A percentile compares a stretch with the other conserved stretches of the same genome.
These are phyloP conservation scores for Graphium colonna DNA, from an alignment of 2,888 invertebrate genomes.

Conservation along the genomic window DNA sequence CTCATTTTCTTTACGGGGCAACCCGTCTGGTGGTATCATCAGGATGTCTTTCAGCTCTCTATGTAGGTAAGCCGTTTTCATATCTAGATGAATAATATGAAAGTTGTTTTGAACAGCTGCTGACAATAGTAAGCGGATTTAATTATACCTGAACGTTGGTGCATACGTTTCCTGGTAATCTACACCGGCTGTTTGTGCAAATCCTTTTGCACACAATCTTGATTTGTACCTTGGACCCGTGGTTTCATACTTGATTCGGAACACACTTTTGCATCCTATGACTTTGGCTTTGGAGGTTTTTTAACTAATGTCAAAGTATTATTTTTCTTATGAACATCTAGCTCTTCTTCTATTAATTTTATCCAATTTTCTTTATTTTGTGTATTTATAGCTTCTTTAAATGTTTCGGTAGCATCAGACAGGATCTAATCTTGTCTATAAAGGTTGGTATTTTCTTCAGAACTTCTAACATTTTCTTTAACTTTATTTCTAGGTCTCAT, in stretches of 20 bases:
- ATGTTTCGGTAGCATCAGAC: not conserved
- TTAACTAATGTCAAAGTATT: not conserved
- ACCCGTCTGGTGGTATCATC: not conserved
- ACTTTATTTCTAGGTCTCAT: not conserved
- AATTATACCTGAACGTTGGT: slow-evolving; percentile 31
- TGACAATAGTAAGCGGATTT: slow-evolving; percentile 25
- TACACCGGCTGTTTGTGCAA: slow-evolving; percentile 7
- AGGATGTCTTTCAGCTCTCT: too few species aligned
- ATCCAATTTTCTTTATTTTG: not conserved
- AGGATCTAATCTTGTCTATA: not conserved
- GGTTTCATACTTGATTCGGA: slow-evolving; percentile 24
- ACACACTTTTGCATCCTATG: slow-evolving; percentile 25
- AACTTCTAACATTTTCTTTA: too few species aligned
- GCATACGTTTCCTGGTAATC: slow-evolving; percentile 25
- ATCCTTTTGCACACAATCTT: slow-evolving; percentile 29
- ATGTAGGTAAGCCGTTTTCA: slow-evolving; percentile 24
- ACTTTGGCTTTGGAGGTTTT: slow-evolving; percentile 8
- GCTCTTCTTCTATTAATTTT: not conserved
- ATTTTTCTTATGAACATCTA: not conserved
- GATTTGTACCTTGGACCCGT: slow-evolving; percentile 26
- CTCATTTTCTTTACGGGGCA: not conserved
- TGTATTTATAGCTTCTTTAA: not conserved
- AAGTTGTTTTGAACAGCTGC: slow-evolving; percentile 19
- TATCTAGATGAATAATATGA: slow-evolving; percentile 21
- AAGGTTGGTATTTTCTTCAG: not conserved